Base-by-base conservation (phyloP, 2,113 vertebrate species). In the Phodopus roborovskii region DNA sequence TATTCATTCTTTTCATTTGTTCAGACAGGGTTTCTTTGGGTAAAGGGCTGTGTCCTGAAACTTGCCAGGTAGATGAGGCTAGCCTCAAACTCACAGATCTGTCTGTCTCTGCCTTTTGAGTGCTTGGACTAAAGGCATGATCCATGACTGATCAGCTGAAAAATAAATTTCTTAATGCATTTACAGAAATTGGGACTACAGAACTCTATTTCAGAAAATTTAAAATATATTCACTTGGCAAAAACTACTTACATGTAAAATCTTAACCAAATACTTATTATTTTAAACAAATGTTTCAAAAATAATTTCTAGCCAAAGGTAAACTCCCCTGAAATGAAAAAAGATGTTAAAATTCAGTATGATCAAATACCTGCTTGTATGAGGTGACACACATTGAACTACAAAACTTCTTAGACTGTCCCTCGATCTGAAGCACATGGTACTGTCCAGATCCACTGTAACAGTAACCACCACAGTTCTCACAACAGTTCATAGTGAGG, bases 401-500 rank as follows among this genome's bases (percentile, higher is more conserved):
- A 98, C 99, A 99, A 97, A 99, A 98, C 50, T 99, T 99, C 84
- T 99, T 99, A 90, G 98, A 98, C 97, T 98, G 97, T 4, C 98
- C 98, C n/a, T 99, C 99, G 95, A 99, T 98, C 95, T 99, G 99
- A 83, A 99, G 98, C 98, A 99, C 8, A 20, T 99, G 98, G 16
- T 99, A 99, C 30, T 99, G 99, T 88, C 97, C 98, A 0, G 99
- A 99, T 94, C 98, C 99, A 77, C 98, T 99, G 96, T 99, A 99
- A 97, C 99, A 99, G 98, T 98, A 99, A 0, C 98, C 98, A 3
- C 99, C 99, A 15, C 99, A 99, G 88, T 99, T 99, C 74, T 99
- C 99, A 73, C 99, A 99, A 98, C 99, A 99, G 97, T 99, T 99
- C 99, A 99, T 99, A 45, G 99, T 99, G 91, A 99, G 97, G 97